Evolutionary conservation across 2,888 invertebrate species (phyloP), one percentile per base, ranked within the genome.

Genomic region (Dromius quadrimaculatus): DNA sequence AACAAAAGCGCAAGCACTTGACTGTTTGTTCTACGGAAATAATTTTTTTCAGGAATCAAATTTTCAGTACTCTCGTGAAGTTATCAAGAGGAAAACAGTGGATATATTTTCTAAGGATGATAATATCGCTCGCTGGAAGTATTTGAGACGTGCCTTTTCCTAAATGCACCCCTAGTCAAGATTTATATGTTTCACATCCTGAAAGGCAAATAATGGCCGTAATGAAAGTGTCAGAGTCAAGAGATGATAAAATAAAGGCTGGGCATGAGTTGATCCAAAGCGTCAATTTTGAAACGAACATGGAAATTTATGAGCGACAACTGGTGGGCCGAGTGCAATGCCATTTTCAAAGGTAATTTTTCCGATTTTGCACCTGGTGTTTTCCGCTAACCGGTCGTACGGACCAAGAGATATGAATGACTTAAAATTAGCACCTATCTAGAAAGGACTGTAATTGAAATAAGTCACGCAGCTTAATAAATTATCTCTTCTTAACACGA

Each of bases 401-500:
- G 62, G 8, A 43, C 38, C 45, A 47, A 64, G 64, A 64, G 64
- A 64, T 64, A 66, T 57, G 54, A 66, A 66, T 54, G 66, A 66
- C 66, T 66, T 54, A 66, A 66, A 66, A 66, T 66, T 66, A 66
- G 66, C 66, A 66, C 54, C 54, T 66, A 66, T 66, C 54, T 66
- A 47, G 41, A 66, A 66, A 41, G 28, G 41, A 28, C 66, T 57
- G 38, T 66, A 66, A 66, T 66, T 66, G 66, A 66, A 66, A 66
- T 66, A 41, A 66, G 66, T 66, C 66, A 66, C 66, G 66, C 66
- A 66, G 54, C 66, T 38, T 41, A 38, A 66, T 66, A 66, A 66
- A 66, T 66, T 66, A 66, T 66, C 57, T 66, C 22, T 66, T 66
- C 66, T 41, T 54, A 66, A 66, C 66, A 66, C 66, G 66, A 66